phyloP scores from a whole-genome alignment of 2,888 invertebrate genomes.

The Pachliopta kotzebuea region DNA sequence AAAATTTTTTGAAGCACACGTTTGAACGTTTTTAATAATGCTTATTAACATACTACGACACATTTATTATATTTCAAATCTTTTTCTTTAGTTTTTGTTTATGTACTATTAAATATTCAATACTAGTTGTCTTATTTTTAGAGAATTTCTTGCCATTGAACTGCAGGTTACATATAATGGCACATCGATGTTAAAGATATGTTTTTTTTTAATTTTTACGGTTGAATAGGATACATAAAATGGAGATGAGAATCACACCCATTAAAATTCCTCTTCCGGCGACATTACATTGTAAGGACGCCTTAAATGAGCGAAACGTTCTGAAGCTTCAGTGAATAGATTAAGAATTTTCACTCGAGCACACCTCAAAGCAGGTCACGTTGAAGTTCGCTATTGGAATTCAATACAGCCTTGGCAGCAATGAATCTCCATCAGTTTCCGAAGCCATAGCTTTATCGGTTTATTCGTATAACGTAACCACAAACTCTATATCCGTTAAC shows the following conservation, averaged over 20 bases:
- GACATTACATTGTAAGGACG: constrained; percentile 7
- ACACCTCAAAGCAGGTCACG: constrained; percentile 24
- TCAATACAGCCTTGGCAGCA: constrained; percentile 17
- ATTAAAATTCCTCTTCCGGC: constrained; percentile 6
- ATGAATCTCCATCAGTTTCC: constrained; percentile 16
- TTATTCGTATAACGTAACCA: constrained; percentile 7
- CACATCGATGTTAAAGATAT: no score
- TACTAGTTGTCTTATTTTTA: no score
- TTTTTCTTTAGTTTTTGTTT: no score
- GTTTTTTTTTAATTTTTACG: no score
- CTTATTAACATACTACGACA: no score
- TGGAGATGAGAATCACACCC: neutral
- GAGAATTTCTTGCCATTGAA: no score
- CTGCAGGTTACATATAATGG: no score
- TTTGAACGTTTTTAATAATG: no score
- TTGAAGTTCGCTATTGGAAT: constrained; percentile 17
- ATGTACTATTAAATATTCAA: no score
- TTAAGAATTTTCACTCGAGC: constrained; percentile 26
- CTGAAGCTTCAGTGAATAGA: constrained; percentile 21
- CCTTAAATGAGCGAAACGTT: constrained; percentile 11
- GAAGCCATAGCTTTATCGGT: constrained; percentile 3
- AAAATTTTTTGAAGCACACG: no score
- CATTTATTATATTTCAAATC: no score
- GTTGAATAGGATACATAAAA: neutral
- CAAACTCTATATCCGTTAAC: neutral